Conservation (phyloP, 2,797 vertebrate genomes). For the Cichlasoma orientale region DNA sequence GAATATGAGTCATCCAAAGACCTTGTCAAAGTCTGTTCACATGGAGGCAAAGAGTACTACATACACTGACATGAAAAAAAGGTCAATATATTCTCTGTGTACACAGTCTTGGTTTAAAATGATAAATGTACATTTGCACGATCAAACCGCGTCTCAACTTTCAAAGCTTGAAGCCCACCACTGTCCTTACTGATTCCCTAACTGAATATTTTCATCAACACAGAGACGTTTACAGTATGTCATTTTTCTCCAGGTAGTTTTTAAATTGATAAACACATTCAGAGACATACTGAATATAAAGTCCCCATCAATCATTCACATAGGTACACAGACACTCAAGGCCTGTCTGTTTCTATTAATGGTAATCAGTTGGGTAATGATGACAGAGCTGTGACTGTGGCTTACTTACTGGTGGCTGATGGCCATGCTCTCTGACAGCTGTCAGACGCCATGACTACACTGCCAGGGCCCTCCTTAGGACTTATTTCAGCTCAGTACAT, state of each 20-base stretch:
- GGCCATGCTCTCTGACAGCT: slow-evolving; percentile 78
- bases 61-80: not conserved
- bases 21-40: slow-evolving; percentile 19
- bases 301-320: slow-evolving; percentile 22
- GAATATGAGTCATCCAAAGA: slow-evolving; percentile 43
- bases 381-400: slow-evolving; percentile 67
- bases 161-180: not conserved
- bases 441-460: slow-evolving; percentile 66
- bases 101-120: not conserved
- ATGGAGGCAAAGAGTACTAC: not conserved
- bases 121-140: not conserved
- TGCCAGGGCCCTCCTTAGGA: slow-evolving; percentile 63
- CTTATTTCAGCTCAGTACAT: slow-evolving; percentile 67
- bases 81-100: not conserved
- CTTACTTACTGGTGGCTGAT: slow-evolving; percentile 67
- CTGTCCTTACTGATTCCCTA: not conserved
- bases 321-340: slow-evolving; percentile 35
- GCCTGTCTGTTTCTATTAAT: slow-evolving; percentile 72
- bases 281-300: slow-evolving; percentile 18
- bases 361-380: slow-evolving; percentile 65
- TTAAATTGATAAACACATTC: slow-evolving; percentile 16
- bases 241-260: slow-evolving; percentile 15
- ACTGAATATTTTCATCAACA: not conserved
- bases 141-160: not conserved
- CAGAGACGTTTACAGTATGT: not conserved